Conservation (phyloP, 2,113 vertebrate genomes). For the Chinchilla lanigera region DNA sequence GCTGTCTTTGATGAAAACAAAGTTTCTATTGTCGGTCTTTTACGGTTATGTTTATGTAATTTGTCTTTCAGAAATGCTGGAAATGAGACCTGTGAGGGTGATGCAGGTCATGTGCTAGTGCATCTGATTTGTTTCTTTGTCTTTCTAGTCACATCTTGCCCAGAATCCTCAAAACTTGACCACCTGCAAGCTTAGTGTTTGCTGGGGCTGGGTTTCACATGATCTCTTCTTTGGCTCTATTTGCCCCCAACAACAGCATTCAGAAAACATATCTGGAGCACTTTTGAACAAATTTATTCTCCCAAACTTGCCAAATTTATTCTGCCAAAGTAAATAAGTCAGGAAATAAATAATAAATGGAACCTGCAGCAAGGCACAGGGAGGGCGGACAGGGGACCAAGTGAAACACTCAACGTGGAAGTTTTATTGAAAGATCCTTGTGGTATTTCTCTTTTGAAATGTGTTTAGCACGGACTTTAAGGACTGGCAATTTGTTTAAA, state of each 20-base stretch:
- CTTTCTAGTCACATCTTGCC: constrained; percentile 4
- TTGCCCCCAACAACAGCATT: constrained; percentile 39
- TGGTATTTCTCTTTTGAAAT: constrained; percentile 88
- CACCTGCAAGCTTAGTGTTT: constrained; percentile 55
- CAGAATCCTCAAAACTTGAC: constrained; percentile 58
- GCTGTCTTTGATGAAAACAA: constrained; percentile 57
- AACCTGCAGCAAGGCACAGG: constrained; percentile 58
- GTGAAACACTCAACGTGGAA: constrained; percentile 73
- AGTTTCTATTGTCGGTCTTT: background rate
- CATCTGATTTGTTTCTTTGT: background rate
- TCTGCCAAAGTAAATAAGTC: constrained; percentile 21
- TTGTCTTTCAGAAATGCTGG: constrained; percentile 63
- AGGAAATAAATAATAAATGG: constrained; percentile 69
- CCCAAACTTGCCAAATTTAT: constrained; percentile 56
- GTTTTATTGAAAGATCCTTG: constrained; percentile 85
- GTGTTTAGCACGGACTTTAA: constrained; percentile 87
- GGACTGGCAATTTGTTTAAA: constrained; percentile 91
- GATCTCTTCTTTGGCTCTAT: constrained; percentile 77
- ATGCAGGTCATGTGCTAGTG: background rate
- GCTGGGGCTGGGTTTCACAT: constrained; percentile 76
- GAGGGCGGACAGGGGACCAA: background rate
- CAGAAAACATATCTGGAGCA: constrained; percentile 6
- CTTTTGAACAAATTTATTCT: constrained; percentile 67
- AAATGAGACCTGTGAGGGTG: constrained; percentile 25
- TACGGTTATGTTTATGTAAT: constrained; percentile 14